Evolutionary conservation across 1,140 invertebrate species (phyloP).

Genomic region (Theocolax elegans): DNA sequence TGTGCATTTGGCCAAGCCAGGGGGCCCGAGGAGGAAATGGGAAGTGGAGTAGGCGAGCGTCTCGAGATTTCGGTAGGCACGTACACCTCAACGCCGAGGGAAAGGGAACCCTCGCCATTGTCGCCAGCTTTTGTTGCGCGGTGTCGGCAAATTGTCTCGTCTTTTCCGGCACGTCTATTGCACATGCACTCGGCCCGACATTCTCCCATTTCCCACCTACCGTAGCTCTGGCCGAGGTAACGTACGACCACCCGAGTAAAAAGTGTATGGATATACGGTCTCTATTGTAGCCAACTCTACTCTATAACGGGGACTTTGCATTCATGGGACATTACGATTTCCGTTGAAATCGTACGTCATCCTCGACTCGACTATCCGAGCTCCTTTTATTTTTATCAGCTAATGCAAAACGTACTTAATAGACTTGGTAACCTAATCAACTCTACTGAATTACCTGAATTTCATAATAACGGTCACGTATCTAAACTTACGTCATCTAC

Average conservation of each 20-base stretch:
- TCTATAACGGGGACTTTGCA: conserved; percentile 11
- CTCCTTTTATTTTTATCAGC: too few relatives aligned
- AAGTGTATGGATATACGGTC: too few relatives aligned
- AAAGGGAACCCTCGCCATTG: conserved; percentile 48
- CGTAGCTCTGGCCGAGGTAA: too few relatives aligned
- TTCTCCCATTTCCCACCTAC: background rate
- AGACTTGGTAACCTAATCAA: too few relatives aligned
- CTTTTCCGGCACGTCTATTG: conserved; percentile 43
- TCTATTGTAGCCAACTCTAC: too few relatives aligned
- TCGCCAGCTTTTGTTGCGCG: conserved; percentile 58
- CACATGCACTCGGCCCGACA: conserved; percentile 14
- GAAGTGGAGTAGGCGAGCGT: background rate
- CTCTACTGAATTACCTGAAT: too few relatives aligned
- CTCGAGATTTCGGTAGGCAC: conserved; percentile 28
- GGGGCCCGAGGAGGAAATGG: too few relatives aligned
- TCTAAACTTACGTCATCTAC: too few relatives aligned
- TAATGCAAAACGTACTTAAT: too few relatives aligned
- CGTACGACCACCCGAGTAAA: too few relatives aligned
- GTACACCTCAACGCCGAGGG: too few relatives aligned
- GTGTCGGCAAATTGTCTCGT: conserved; percentile 59
- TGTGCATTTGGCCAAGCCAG: conserved; percentile 6
- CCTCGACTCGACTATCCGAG: background rate
- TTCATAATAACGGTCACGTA: too few relatives aligned
- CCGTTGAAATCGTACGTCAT: conserved; percentile 16
- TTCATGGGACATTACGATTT: conserved; percentile 15